A percentile compares a stretch with the other conserved stretches of the same genome.
These are phyloP conservation scores for Strigamia maritima DNA, from an alignment of 2,888 invertebrate species.

Conservation along the genomic window DNA sequence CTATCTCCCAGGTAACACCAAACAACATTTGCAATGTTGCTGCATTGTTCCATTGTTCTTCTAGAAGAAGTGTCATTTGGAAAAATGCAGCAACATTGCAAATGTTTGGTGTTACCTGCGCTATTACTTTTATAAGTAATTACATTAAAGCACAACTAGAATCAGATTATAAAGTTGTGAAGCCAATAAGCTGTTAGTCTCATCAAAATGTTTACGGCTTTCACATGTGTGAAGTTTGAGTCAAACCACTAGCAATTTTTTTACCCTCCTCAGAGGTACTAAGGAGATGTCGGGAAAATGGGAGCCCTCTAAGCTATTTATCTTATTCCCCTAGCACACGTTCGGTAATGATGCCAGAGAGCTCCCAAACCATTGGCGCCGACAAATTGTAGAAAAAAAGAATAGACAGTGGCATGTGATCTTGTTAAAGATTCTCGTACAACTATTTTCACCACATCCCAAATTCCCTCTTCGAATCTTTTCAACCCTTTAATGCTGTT, in stretches of 20 bases:
- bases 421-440: slow-evolving; percentile 30
- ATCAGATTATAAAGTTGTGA: neutral
- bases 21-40: too few species aligned
- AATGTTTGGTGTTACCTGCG: neutral
- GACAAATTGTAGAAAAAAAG: slow-evolving; percentile 13
- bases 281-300: slow-evolving; percentile 25
- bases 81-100: neutral
- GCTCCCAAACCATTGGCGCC: slow-evolving; percentile 34
- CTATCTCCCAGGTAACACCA: too few species aligned
- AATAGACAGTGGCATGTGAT: slow-evolving; percentile 30
- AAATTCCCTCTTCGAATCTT: slow-evolving; percentile 17
- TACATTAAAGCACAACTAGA: neutral
- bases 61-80: too few species aligned
- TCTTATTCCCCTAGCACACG: slow-evolving; percentile 24
- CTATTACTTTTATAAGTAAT: neutral
- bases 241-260: slow-evolving; percentile 26
- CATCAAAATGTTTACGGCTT: slow-evolving; percentile 25
- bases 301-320: slow-evolving; percentile 32
- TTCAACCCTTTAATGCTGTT: slow-evolving; percentile 11
- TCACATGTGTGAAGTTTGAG: slow-evolving; percentile 17
- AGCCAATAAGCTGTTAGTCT: neutral
- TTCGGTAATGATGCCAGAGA: slow-evolving; percentile 30
- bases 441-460: slow-evolving; percentile 26
- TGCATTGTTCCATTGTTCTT: too few species aligned
- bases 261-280: slow-evolving; percentile 14